phyloP scores from a whole-genome alignment of 2,113 vertebrate species.

The zebrafish (Danio rerio) region DNA sequence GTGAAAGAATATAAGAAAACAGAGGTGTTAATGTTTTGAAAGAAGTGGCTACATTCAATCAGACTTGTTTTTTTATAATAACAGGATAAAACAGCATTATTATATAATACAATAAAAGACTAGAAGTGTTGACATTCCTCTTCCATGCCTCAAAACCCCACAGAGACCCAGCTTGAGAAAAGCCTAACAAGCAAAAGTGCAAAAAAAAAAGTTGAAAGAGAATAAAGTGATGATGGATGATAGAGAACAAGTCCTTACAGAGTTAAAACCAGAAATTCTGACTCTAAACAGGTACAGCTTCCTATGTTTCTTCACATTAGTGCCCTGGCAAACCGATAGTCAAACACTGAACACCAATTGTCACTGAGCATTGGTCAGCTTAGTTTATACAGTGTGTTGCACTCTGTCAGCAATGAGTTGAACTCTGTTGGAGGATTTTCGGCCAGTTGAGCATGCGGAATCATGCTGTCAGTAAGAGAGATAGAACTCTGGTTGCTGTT shows the following conservation, averaged over 20 bases:
- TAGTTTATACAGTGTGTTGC: too few species aligned
- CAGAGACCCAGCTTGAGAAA: conserved; percentile 3
- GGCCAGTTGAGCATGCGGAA: too few species aligned
- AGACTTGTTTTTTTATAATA: conserved; percentile 22
- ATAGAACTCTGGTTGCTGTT: too few species aligned
- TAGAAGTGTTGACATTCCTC: conserved; percentile 18
- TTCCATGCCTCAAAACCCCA: neutral
- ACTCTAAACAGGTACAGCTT: neutral
- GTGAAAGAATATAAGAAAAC: neutral
- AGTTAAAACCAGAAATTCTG: neutral
- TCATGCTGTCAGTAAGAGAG: too few species aligned
- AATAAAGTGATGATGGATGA: conserved; percentile 13
- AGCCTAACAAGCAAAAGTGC: conserved; percentile 31
- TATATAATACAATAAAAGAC: conserved; percentile 16
- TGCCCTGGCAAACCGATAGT: too few species aligned
- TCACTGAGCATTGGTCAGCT: too few species aligned
- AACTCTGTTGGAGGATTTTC: too few species aligned
- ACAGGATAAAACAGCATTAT: neutral
- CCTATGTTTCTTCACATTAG: neutral
- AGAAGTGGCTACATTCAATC: neutral
- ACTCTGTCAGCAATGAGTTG: too few species aligned
- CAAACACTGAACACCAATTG: too few species aligned
- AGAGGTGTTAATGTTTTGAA: neutral
- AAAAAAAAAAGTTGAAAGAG: conserved; percentile 23
- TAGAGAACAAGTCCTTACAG: neutral